Percentiles rank a stretch among this genome's conserved stretches.
These are phyloP conservation scores for Myrmecobius fasciatus DNA, from an alignment of 2,113 vertebrate genomes.

Conservation along the genomic window DNA sequence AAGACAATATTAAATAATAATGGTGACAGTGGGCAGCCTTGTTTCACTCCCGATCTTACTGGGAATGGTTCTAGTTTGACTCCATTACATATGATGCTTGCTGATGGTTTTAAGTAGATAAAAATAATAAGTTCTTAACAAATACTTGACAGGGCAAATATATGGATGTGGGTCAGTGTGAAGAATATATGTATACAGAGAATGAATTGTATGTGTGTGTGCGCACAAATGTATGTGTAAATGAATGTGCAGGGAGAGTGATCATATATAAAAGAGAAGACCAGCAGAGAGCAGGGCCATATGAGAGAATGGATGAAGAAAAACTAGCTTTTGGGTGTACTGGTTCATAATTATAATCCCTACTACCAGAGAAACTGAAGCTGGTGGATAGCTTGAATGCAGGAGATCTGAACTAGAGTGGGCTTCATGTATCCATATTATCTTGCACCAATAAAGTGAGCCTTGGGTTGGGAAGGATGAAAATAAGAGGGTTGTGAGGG, in stretches of 20 bases:
- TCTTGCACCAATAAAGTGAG: neutral
- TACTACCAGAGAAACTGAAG: neutral
- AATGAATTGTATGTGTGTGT: neutral
- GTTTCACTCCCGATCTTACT: too few species aligned
- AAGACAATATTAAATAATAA: too few species aligned
- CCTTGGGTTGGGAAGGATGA: neutral
- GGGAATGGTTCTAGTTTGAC: too few species aligned
- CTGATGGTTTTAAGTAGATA: too few species aligned
- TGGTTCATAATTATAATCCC: too few species aligned
- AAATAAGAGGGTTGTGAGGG: neutral
- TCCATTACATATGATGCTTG: too few species aligned
- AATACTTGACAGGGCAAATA: neutral
- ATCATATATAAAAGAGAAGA: neutral
- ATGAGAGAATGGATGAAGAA: neutral
- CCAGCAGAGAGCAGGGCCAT: too few species aligned
- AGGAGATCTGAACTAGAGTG: too few species aligned
- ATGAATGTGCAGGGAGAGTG: neutral
- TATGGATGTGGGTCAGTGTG: neutral
- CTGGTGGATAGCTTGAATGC: neutral
- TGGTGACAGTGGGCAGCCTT: too few species aligned
- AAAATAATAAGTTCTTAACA: too few species aligned
- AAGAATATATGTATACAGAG: neutral
- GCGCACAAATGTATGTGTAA: neutral
- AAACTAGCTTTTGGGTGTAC: neutral
- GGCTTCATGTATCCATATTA: neutral